Base-by-base conservation (phyloP, 2,888 invertebrate species). In the Acleris cristana region DNA sequence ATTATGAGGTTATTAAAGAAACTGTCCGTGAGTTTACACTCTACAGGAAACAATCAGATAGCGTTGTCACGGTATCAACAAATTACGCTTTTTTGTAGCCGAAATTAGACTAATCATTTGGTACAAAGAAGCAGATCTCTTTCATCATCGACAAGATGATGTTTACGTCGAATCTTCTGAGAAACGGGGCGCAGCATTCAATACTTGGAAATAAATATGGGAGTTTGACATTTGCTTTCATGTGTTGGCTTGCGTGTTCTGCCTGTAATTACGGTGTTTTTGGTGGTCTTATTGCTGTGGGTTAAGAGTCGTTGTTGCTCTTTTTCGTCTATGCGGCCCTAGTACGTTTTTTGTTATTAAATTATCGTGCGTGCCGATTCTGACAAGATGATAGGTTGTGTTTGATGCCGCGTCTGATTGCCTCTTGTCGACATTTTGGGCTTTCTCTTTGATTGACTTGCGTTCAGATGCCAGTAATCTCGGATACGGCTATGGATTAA, bases 171-270 rank as follows among this genome's bases (percentile, higher is more conserved):
- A 79, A 84, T 85, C 85, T 92, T 92, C 92, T 82, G 82, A 89
- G 92, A 92, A 92, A 77, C 87, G 84, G 79, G 83, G 83, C 82
- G 84, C 88, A 85, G 82, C 86, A 88, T 92, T 90, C 92, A 91
- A 92, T 92, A 92, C 92, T 91, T 89, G 91, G 92, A 92, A 92
- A 92, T 92, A 92, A 91, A 92, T 92, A 90, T 90, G 91, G 90
- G 89, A 90, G 90, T 90, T 92, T 92, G 92, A 92, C 91, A 92
- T 92, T 91, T 90, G 92, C 92, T 92, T 92, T 92, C 91, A 92
- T 92, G 92, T 90, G 76, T 81, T 81, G 79, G 85, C 86, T 90
- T 81, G 90, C 89, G 90, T 90, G 92, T 89, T 88, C 83, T 82
- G 86, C 79, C 83, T 83, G 87, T 90, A 91, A 92, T 92, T 91